These are phyloP conservation scores for Podilymbus podiceps DNA, from an alignment of 2,113 vertebrate species.

Conservation along the genomic window DNA sequence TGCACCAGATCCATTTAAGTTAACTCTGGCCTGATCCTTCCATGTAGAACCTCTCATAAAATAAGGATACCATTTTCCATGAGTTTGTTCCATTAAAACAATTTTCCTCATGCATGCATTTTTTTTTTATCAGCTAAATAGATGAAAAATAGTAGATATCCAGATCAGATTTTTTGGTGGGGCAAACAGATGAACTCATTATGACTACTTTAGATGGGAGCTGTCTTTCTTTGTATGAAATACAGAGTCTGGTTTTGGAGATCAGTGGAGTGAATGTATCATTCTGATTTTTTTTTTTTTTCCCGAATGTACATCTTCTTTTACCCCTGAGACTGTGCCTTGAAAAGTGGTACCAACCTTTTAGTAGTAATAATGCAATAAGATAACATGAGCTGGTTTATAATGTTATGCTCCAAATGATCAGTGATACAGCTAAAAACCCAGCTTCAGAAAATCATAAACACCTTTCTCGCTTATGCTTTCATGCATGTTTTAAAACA, in stretches of 20 bases:
- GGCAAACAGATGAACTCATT: not conserved
- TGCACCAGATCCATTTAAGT: not conserved
- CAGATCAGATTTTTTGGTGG: not conserved
- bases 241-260: not conserved
- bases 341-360: not conserved
- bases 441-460: not conserved
- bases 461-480: not conserved
- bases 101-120: not conserved
- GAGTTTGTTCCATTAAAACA: not conserved
- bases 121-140: not conserved
- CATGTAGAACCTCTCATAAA: not conserved
- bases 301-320: not conserved
- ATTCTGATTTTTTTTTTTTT: not conserved
- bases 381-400: not conserved
- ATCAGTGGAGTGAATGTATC: not conserved
- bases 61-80: not conserved
- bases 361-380: not conserved
- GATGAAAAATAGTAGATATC: not conserved
- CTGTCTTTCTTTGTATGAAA: not conserved
- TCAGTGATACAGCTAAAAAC: not conserved
- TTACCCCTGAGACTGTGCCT: not conserved
- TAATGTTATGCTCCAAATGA: accelerated
- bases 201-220: not conserved
- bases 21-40: not conserved
- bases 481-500: not conserved